Evolutionary conservation across 2,888 invertebrate genomes (phyloP).

Genomic region (Archips crataeganus): DNA sequence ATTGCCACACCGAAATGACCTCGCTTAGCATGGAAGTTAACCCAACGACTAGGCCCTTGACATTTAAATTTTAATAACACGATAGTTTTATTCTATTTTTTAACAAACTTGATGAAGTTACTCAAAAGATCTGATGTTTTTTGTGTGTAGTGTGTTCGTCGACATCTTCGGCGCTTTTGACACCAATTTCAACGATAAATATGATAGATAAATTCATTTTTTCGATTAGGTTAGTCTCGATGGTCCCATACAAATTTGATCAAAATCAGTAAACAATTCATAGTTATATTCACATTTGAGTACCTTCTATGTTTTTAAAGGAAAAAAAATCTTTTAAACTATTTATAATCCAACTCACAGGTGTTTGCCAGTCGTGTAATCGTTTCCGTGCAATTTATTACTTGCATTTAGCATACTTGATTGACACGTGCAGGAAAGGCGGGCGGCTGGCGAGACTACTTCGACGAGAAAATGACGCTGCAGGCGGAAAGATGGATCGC

Average conservation of each 20-base stretch:
- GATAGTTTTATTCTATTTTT: neutral
- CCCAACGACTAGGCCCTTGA: conserved; percentile 1
- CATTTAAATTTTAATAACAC: neutral
- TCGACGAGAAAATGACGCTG: conserved; percentile 88
- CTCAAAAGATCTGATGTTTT: no score
- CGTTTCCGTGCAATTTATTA: neutral
- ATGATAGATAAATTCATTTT: no score
- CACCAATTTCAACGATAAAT: no score
- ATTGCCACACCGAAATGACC: neutral
- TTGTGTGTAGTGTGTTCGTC: no score
- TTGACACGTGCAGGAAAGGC: conserved; percentile 79
- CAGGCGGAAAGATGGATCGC: conserved; percentile 90
- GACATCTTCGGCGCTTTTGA: no score
- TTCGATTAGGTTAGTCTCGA: no score
- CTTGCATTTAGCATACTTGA: neutral
- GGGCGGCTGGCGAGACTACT: conserved; percentile 90
- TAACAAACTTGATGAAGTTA: no score
- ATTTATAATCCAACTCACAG: neutral
- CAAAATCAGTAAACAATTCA: no score
- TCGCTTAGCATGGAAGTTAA: neutral
- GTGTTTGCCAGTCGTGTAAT: neutral
- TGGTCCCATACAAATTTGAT: no score
- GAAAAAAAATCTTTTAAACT: no score
- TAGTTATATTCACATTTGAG: no score
- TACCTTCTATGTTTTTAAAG: no score